phyloP scores from a whole-genome alignment of 2,797 vertebrate genomes.

The Huso huso region DNA sequence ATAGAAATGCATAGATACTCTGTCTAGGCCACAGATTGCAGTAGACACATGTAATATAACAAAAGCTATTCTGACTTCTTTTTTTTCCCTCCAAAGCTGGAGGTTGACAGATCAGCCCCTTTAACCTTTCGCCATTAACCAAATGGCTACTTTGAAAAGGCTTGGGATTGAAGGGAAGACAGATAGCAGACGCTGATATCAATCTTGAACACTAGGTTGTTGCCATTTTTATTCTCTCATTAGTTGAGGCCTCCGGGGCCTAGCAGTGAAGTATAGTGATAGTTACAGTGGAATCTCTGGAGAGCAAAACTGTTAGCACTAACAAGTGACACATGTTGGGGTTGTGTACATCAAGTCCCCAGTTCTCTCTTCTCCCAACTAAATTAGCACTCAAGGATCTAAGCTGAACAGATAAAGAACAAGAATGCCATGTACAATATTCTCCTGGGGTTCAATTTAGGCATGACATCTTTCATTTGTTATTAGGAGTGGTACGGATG shows the following conservation, averaged over 20 bases:
- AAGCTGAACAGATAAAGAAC: slow-evolving; percentile 50
- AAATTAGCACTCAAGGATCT: slow-evolving; percentile 65
- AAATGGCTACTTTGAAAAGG: slow-evolving; percentile 9
- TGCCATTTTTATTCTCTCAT: slow-evolving; percentile 62
- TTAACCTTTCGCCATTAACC: slow-evolving; percentile 10
- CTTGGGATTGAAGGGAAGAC: slow-evolving; percentile 7
- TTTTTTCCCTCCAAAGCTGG: neutral
- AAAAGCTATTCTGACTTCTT: neutral
- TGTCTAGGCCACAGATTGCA: no score
- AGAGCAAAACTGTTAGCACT: slow-evolving; percentile 39
- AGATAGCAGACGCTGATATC: slow-evolving; percentile 14
- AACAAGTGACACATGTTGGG: slow-evolving; percentile 54
- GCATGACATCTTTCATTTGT: slow-evolving; percentile 34
- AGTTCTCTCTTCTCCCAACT: slow-evolving; percentile 42
- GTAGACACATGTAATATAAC: neutral
- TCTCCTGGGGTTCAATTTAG: slow-evolving; percentile 63
- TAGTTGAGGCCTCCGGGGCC: slow-evolving; percentile 47
- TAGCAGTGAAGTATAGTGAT: slow-evolving; percentile 32
- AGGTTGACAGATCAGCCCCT: slow-evolving; percentile 2
- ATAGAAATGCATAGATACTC: no score
- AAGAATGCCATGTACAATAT: slow-evolving; percentile 50
- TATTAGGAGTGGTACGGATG: slow-evolving; percentile 54
- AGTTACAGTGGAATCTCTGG: slow-evolving; percentile 43
- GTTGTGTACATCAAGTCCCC: slow-evolving; percentile 42
- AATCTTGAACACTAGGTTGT: slow-evolving; percentile 27